Evolutionary conservation across 2,113 vertebrate genomes (phyloP), one percentile per base, ranked within the genome.

Genomic region (Pachyramphus minor): DNA sequence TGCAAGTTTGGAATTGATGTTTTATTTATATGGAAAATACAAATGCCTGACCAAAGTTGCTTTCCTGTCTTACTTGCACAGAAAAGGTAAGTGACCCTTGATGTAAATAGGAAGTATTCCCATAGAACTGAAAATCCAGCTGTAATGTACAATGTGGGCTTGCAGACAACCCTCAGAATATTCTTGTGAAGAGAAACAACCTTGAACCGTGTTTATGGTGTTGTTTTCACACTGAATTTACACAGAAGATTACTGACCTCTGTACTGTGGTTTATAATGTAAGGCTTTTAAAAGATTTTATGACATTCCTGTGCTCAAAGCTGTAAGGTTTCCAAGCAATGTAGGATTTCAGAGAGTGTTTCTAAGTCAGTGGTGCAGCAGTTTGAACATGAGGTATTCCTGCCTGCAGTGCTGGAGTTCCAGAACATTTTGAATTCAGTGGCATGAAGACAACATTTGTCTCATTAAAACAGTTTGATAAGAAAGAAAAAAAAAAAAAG

Each of bases 191-290:
- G 33, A 73, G 37, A 87, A 92, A 42, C 45, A 74, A 22, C 33
- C 15, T 66, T 50, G 60, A 35, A 80, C 30, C 0, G 0, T 39
- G 25, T 37, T 93, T 47, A 20, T 66, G 28, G 9, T 9, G 10
- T 56, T 66, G 25, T 56, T 68, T 64, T 69, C 35, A 47, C 35
- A 14, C 33, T 66, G 87, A 30, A 13, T 62, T 14, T 60, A 28
- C 21, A 35, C 27, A 72, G 23, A 60, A 60, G 15, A 24, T 87
- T 62, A 31, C 14, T 80, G 63, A 59, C 25, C 39, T 5, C 39
- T 62, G 19, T 39, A 8, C 62, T 71, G 52, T 53, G 42, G 12
- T 79, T 90, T 87, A 18, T 45, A 37, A 75, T 8, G 55, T 30
- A 75, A 60, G 50, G 3, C 23, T 72, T 93, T 84, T 66, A 14